A percentile compares a stretch with the other conserved stretches of the same genome.
These are phyloP conservation scores for Oryctes rhinoceros DNA, from an alignment of 1,140 invertebrate genomes.

Conservation along the genomic window DNA sequence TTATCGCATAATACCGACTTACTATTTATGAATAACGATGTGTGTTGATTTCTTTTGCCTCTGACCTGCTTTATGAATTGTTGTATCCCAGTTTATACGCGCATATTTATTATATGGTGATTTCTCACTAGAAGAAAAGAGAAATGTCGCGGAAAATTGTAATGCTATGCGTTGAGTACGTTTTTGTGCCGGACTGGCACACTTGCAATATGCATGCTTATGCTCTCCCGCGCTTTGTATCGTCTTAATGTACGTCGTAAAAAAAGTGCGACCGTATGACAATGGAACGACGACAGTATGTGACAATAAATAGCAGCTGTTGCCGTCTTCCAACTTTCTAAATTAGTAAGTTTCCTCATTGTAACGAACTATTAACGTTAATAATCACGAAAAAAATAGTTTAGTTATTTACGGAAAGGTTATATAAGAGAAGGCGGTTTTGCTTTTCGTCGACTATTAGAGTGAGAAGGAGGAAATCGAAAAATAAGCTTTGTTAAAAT, in stretches of 20 bases:
- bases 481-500: neutral
- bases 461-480: neutral
- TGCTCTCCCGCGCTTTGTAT: neutral
- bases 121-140: slow-evolving; percentile 32
- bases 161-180: neutral
- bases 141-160: slow-evolving; percentile 2
- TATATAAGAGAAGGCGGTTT: slow-evolving; percentile 1
- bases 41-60: slow-evolving; percentile 28
- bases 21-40: slow-evolving; percentile 32
- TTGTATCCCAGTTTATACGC: neutral
- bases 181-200: neutral
- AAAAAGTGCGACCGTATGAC: neutral
- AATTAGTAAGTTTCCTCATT: neutral
- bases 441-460: no score
- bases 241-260: neutral
- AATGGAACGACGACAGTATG: neutral
- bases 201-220: neutral
- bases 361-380: slow-evolving; percentile 3
- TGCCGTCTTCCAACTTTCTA: slow-evolving; percentile 1
- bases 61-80: slow-evolving; percentile 30
- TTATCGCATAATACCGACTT: neutral
- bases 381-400: neutral
- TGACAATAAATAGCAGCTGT: slow-evolving; percentile 15
- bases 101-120: slow-evolving; percentile 5
- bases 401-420: neutral